phyloP scores from a whole-genome alignment of 1,140 invertebrate genomes.

The Chrysopa pallens region DNA sequence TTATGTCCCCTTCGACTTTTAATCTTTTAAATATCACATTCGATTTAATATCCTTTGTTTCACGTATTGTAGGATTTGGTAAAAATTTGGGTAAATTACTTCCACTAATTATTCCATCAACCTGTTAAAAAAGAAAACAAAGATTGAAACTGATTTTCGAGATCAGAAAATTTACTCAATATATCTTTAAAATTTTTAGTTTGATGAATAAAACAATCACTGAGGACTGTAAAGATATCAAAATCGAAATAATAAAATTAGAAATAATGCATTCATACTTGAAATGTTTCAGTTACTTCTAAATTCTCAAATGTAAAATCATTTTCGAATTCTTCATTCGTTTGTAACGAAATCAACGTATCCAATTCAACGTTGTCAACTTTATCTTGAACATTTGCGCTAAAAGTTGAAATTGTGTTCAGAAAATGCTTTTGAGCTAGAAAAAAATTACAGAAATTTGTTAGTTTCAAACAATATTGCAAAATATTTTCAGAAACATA shows the following conservation, averaged over 20 bases:
- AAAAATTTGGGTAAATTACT: constrained; percentile 21
- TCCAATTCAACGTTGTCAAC: constrained; percentile 21
- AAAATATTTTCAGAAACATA: no score
- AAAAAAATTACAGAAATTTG: no score
- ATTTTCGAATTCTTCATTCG: constrained; percentile 12
- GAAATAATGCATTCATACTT: constrained; percentile 13
- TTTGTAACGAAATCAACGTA: neutral
- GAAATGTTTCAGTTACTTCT: constrained; percentile 21
- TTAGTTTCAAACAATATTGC: no score
- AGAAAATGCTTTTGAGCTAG: no score
- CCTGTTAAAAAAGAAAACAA: constrained; percentile 11
- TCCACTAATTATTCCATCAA: constrained; percentile 24
- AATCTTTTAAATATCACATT: constrained; percentile 24
- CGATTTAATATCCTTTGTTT: constrained; percentile 19
- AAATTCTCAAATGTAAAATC: constrained; percentile 22
- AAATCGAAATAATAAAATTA: no score
- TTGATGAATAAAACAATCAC: no score
- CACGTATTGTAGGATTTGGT: constrained; percentile 22
- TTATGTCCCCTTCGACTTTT: constrained; percentile 22
- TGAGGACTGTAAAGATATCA: no score
- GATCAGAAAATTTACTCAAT: no score
- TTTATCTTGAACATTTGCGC: constrained; percentile 15
- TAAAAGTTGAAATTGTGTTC: no score
- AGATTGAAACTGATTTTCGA: no score
- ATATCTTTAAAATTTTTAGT: no score